phyloP scores from a whole-genome alignment of 2,113 vertebrate genomes.

The Myotis davidii region DNA sequence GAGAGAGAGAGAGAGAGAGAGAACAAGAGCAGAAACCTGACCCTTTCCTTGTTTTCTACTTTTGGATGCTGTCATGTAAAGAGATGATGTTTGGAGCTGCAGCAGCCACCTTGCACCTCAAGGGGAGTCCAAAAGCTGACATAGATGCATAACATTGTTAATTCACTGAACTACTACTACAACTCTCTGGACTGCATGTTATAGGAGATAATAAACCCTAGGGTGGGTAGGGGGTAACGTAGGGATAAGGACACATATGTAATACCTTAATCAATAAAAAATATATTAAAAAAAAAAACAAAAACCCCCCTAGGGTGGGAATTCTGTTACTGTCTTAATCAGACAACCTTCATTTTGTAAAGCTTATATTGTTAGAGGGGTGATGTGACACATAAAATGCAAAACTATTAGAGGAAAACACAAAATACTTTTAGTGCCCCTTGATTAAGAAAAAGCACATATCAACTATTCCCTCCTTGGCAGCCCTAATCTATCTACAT shows the following conservation, averaged over 20 bases:
- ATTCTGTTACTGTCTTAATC: not conserved
- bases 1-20: not conserved
- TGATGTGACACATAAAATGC: not conserved
- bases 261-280: no score
- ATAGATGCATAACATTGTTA: not conserved
- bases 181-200: not conserved
- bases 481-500: not conserved
- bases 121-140: not conserved
- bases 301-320: not conserved
- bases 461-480: not conserved
- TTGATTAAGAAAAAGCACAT: not conserved
- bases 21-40: not conserved
- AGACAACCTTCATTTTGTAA: not conserved
- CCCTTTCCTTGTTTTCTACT: not conserved
- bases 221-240: no score
- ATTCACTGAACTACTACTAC: not conserved
- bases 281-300: no score
- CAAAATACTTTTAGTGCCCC: not conserved
- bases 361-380: not conserved
- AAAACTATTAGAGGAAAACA: not conserved
- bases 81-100: not conserved
- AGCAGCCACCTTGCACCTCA: not conserved
- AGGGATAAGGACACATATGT: no score
- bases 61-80: not conserved
- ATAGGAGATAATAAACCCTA: not conserved